These are phyloP conservation scores for Coregonus clupeaformis DNA, from an alignment of 2,113 vertebrate genomes.

Conservation along the genomic window DNA sequence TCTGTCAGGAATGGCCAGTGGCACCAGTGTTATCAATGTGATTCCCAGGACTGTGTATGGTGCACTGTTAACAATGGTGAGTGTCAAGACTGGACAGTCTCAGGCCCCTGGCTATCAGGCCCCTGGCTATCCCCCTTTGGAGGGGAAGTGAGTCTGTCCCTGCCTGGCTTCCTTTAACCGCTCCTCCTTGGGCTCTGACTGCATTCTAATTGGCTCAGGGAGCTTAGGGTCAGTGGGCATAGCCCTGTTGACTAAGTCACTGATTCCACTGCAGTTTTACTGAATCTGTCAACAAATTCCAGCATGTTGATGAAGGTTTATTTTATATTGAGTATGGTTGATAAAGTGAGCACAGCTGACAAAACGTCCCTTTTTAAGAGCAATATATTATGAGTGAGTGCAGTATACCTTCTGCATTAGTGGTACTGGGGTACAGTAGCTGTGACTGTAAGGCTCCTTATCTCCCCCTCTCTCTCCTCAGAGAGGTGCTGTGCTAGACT, in stretches of 20 bases:
- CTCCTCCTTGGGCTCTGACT: neutral
- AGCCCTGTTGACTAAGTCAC: neutral
- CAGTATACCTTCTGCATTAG: no score
- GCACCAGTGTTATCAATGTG: slow-evolving; percentile 3
- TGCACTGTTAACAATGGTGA: slow-evolving; percentile 18
- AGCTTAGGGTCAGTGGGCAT: neutral
- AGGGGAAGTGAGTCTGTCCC: slow-evolving; percentile 22
- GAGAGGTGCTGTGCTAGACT: no score
- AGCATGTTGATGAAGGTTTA: no score
- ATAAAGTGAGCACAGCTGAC: neutral
- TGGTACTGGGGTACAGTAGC: no score
- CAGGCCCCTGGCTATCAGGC: slow-evolving; percentile 2
- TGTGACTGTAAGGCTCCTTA: neutral
- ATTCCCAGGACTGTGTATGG: slow-evolving; percentile 17
- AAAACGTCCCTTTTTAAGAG: no score
- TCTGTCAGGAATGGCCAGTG: neutral
- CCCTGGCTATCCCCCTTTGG: slow-evolving; percentile 7
- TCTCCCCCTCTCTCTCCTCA: neutral
- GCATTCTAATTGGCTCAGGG: neutral
- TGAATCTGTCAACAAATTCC: neutral
- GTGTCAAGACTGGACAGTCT: slow-evolving; percentile 25
- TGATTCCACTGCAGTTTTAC: neutral
- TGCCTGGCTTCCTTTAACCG: slow-evolving; percentile 2
- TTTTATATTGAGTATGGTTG: neutral
- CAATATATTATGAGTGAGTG: no score